Conservation (phyloP, 2,113 vertebrate genomes). For the Ictalurus punctatus region DNA sequence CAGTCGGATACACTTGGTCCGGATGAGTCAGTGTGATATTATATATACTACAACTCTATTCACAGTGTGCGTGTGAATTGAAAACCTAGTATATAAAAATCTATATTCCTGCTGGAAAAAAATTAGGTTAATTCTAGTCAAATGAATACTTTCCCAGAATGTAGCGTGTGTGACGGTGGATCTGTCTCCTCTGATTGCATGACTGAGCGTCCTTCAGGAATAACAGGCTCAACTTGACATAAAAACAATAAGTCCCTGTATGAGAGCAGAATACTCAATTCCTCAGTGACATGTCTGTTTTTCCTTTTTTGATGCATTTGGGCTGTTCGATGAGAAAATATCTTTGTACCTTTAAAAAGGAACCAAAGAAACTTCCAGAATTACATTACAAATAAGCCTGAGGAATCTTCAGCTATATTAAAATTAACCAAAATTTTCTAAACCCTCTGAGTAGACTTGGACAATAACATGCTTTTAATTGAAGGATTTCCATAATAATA, state of each 20-base stretch:
- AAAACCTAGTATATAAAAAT: not conserved
- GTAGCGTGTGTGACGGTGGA: slow-evolving; percentile 12
- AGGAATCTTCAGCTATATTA: not conserved
- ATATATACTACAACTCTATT: slow-evolving; percentile 1
- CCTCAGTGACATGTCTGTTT: not conserved
- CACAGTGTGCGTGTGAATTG: not conserved
- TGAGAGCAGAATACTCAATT: slow-evolving; percentile 15
- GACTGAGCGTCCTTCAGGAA: slow-evolving; percentile 32
- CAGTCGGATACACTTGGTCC: not conserved
- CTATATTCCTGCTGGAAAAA: not conserved
- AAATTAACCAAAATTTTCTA: not conserved
- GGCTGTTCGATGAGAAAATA: not conserved
- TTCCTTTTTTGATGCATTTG: not conserved
- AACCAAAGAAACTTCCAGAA: not conserved
- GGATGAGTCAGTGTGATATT: slow-evolving; percentile 7
- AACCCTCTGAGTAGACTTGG: not conserved
- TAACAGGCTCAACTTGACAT: slow-evolving; percentile 15
- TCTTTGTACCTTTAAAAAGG: not conserved
- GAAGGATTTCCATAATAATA: not conserved
- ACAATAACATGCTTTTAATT: not conserved
- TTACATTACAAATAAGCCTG: not conserved
- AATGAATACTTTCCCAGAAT: not conserved
- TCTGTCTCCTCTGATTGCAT: slow-evolving; percentile 14
- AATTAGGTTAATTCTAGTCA: not conserved
- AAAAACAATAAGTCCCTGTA: not conserved